Conservation (phyloP, 2,888 invertebrate species). For the Drosophila picticornis region DNA sequence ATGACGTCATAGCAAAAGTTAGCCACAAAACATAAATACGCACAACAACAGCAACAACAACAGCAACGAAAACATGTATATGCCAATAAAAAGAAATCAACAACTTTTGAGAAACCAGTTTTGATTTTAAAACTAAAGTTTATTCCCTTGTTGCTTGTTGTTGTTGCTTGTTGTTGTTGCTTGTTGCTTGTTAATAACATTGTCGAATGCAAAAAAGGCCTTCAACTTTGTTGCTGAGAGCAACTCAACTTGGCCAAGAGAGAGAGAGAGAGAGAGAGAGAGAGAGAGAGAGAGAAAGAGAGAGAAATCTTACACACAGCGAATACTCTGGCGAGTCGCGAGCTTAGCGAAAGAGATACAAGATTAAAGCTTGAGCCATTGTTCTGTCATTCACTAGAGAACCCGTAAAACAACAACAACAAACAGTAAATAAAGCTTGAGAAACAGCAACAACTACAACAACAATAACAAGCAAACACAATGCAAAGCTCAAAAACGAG, state of each 20-base stretch:
- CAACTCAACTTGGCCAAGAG: constrained; percentile 24
- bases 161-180: constrained; percentile 1
- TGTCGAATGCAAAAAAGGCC: constrained; percentile 74
- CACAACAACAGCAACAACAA: constrained; percentile 7
- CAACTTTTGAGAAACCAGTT: constrained; percentile 60
- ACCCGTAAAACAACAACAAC: constrained; percentile 16
- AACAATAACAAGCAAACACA: constrained; percentile 12
- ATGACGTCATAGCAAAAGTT: constrained; percentile 40
- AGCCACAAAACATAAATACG: constrained; percentile 9
- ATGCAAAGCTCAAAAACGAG: constrained; percentile 53
- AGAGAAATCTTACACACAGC: constrained; percentile 13
- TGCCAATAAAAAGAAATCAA: constrained; percentile 53
- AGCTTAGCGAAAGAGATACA: constrained; percentile 24
- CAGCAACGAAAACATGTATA: constrained; percentile 12
- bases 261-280: constrained; percentile 14
- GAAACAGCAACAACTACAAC: constrained; percentile 22
- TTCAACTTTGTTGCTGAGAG: constrained; percentile 67
- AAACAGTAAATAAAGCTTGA: constrained; percentile 34
- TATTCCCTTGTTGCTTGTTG: constrained; percentile 25
- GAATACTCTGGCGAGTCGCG: neutral
- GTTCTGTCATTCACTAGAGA: constrained; percentile 50
- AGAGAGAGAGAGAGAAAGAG: constrained; percentile 4
- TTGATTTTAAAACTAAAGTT: constrained; percentile 35
- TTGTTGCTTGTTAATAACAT: constrained; percentile 41
- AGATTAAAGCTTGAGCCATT: constrained; percentile 39